Percentiles rank a stretch among this genome's conserved stretches.
Evolutionary conservation across 2,113 vertebrate species (phyloP).

Genomic region (Pituophis catenifer): DNA sequence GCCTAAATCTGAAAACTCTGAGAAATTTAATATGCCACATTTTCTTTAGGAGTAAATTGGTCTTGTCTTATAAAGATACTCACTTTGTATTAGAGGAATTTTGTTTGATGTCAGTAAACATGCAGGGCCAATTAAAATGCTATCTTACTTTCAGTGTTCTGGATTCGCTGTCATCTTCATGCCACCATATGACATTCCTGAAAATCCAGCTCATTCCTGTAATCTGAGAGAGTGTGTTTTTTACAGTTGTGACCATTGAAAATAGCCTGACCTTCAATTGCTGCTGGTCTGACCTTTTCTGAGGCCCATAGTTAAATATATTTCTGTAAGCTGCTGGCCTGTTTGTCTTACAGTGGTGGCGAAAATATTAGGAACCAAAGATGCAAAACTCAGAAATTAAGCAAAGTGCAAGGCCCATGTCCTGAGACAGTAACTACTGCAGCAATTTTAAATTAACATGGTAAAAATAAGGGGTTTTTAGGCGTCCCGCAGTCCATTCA

Average conservation of each 20-base stretch:
- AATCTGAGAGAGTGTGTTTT: slow-evolving; percentile 10
- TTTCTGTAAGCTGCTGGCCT: slow-evolving; percentile 8
- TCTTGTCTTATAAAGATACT: neutral
- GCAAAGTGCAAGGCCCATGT: neutral
- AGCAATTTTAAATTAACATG: neutral
- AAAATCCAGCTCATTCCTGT: slow-evolving; percentile 4
- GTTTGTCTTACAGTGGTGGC: neutral
- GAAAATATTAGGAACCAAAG: neutral
- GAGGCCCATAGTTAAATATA: slow-evolving; percentile 6
- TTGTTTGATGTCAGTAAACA: neutral
- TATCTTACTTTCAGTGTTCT: neutral
- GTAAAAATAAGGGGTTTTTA: neutral
- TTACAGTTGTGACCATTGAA: neutral
- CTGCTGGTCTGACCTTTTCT: slow-evolving; percentile 17
- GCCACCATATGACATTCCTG: neutral
- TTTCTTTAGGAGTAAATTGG: neutral
- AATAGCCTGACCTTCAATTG: slow-evolving; percentile 30
- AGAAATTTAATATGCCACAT: neutral
- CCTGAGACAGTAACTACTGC: neutral
- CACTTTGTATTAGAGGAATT: neutral
- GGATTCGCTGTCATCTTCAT: neutral
- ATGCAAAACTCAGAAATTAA: neutral
- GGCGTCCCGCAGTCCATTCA: neutral
- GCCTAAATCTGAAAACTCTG: neutral
- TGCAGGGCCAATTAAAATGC: neutral